Evolutionary conservation across 2,797 vertebrate genomes (phyloP).

Genomic region (Rousettus madagascariensis): DNA sequence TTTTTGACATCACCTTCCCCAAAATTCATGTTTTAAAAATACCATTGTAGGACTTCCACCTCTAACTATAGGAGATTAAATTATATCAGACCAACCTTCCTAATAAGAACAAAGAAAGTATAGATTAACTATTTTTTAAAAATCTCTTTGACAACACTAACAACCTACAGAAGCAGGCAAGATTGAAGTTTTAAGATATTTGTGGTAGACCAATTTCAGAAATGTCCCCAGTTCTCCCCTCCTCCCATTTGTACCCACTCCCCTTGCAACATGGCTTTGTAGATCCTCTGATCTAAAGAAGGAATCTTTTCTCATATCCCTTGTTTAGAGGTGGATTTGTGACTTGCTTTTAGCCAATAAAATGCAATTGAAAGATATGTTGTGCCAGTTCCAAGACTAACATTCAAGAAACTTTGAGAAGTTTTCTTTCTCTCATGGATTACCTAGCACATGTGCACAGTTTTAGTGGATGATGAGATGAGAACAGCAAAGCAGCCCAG

Average conservation of each 20-base stretch:
- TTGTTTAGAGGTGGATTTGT: background rate
- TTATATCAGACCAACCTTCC: background rate
- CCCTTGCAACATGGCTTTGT: background rate
- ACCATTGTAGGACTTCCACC: background rate
- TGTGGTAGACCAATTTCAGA: background rate
- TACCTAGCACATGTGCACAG: no score
- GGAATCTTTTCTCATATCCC: background rate
- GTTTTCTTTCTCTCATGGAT: background rate
- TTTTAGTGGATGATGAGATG: background rate
- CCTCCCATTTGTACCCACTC: background rate
- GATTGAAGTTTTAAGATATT: background rate
- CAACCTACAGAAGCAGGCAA: background rate
- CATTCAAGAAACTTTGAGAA: background rate
- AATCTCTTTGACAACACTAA: background rate
- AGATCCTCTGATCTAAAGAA: background rate
- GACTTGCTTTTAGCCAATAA: background rate
- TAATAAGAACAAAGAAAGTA: background rate
- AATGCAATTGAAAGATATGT: background rate
- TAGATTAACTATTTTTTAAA: background rate
- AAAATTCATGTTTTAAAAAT: constrained; percentile 24
- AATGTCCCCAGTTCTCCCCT: background rate
- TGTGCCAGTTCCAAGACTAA: background rate
- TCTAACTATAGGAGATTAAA: background rate
- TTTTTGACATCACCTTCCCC: background rate
- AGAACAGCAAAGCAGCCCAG: background rate